phyloP scores from a whole-genome alignment of 2,113 vertebrate genomes.

The Falco punctatus region DNA sequence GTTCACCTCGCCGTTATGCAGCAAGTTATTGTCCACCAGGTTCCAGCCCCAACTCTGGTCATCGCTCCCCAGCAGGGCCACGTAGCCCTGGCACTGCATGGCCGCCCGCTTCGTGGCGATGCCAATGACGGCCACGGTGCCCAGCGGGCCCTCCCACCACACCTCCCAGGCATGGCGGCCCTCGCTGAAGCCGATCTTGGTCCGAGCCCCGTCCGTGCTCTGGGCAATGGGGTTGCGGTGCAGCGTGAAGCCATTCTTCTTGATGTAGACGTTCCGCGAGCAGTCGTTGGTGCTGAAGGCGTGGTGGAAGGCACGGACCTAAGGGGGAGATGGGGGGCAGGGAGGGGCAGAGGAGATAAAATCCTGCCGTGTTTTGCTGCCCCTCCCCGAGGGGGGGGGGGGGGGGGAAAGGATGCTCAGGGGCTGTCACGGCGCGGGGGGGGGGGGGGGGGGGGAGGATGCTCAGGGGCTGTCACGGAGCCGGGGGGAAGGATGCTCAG shows the following conservation, averaged over 20 bases:
- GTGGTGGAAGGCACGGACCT: constrained; percentile 94
- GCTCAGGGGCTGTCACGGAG: too few relatives aligned
- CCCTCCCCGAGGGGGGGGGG: background rate
- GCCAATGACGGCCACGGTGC: constrained; percentile 97
- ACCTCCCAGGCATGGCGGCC: constrained; percentile 98
- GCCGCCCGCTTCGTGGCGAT: constrained; percentile 94
- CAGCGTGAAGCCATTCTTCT: constrained; percentile 98
- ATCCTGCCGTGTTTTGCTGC: background rate
- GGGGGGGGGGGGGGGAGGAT: too few relatives aligned
- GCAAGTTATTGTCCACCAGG: constrained; percentile 97
- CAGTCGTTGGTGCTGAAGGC: constrained; percentile 97
- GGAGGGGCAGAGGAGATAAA: background rate
- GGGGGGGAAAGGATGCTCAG: too few relatives aligned
- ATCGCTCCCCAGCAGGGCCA: constrained; percentile 94
- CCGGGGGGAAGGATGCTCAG: too few relatives aligned
- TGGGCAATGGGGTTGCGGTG: constrained; percentile 98
- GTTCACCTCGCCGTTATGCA: constrained; percentile 96
- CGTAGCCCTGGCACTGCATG: constrained; percentile 98
- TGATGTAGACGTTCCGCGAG: constrained; percentile 97
- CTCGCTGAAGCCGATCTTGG: constrained; percentile 96
- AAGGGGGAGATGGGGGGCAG: background rate
- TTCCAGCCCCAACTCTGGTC: constrained; percentile 99
- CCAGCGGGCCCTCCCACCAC: constrained; percentile 98
- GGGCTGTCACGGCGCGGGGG: too few relatives aligned
- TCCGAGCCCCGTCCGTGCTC: constrained; percentile 96